Percentiles rank a stretch among this genome's conserved stretches.
Conservation (phyloP, 2,797 vertebrate genomes). For the Epinephelus coioides region DNA sequence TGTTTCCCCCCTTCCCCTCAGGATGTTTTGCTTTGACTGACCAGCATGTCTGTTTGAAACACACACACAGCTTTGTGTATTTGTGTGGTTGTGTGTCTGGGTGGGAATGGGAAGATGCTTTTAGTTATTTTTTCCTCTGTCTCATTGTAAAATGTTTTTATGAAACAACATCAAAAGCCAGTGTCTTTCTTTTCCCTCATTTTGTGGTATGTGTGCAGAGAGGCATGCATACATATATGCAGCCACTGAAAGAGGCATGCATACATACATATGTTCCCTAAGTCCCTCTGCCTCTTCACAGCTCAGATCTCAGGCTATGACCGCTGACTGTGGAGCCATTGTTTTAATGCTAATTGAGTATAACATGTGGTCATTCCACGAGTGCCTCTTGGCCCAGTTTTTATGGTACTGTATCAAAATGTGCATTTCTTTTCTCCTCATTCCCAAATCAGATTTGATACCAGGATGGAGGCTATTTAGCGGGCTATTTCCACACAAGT, state of each 20-base stretch:
- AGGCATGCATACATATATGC: constrained; percentile 19
- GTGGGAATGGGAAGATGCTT: constrained; percentile 27
- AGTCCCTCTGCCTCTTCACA: constrained; percentile 39
- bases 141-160: constrained; percentile 29
- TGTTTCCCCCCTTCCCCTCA: constrained; percentile 58
- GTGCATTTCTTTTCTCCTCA: constrained; percentile 39
- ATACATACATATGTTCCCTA: constrained; percentile 18
- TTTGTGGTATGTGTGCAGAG: constrained; percentile 24
- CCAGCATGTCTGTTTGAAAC: constrained; percentile 49
- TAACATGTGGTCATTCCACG: constrained; percentile 74
- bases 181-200: constrained; percentile 7
- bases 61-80: constrained; percentile 19
- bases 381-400: constrained; percentile 65
- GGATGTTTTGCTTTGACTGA: constrained; percentile 58
- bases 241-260: constrained; percentile 15
- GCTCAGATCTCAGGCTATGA: constrained; percentile 48
- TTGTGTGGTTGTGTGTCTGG: constrained; percentile 10
- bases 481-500: constrained; percentile 42
- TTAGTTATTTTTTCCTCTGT: constrained; percentile 9
- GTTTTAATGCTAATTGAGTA: constrained; percentile 81
- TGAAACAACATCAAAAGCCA: constrained; percentile 36
- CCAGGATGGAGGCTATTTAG: constrained; percentile 50
- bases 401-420: constrained; percentile 67
- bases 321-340: constrained; percentile 75
- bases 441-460: constrained; percentile 73